phyloP scores from a whole-genome alignment of 1,140 invertebrate species.

The Temnothorax longispinosus region DNA sequence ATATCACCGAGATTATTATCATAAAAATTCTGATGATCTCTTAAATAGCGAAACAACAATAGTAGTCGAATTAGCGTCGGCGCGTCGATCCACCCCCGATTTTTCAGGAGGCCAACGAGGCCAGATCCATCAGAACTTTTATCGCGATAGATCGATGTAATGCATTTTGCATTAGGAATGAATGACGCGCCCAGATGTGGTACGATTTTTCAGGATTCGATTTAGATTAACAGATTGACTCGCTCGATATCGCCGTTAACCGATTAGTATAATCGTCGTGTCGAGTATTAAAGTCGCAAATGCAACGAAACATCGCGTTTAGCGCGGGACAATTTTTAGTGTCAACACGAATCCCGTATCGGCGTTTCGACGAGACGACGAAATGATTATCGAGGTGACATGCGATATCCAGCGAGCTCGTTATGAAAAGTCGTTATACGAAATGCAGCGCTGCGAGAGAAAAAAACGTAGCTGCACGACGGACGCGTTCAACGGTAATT shows the following conservation, averaged over 20 bases:
- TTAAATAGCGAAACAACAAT: constrained; percentile 32
- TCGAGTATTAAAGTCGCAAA: constrained; percentile 22
- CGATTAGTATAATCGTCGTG: neutral
- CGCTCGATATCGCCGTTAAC: constrained; percentile 45
- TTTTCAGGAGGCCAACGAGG: neutral
- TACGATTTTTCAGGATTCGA: neutral
- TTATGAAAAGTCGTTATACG: constrained; percentile 49
- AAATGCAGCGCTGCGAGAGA: neutral
- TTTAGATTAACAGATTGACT: constrained; percentile 19
- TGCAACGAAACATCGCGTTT: constrained; percentile 28
- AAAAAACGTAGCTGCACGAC: neutral
- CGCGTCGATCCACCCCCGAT: constrained; percentile 11
- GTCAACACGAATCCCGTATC: neutral
- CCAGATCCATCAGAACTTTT: constrained; percentile 32
- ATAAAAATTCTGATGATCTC: constrained; percentile 48
- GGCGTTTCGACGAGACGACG: neutral
- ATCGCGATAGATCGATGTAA: constrained; percentile 32
- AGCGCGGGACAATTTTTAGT: constrained; percentile 42
- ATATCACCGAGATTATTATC: constrained; percentile 37
- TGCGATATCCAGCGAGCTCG: constrained; percentile 41
- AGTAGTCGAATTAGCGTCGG: constrained; percentile 41
- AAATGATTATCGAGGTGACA: constrained; percentile 33
- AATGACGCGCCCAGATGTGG: constrained; percentile 15
- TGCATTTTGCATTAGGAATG: constrained; percentile 36
- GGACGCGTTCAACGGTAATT: constrained; percentile 14